Base-by-base conservation (phyloP, 2,113 vertebrate species). In the Pterocles gutturalis region DNA sequence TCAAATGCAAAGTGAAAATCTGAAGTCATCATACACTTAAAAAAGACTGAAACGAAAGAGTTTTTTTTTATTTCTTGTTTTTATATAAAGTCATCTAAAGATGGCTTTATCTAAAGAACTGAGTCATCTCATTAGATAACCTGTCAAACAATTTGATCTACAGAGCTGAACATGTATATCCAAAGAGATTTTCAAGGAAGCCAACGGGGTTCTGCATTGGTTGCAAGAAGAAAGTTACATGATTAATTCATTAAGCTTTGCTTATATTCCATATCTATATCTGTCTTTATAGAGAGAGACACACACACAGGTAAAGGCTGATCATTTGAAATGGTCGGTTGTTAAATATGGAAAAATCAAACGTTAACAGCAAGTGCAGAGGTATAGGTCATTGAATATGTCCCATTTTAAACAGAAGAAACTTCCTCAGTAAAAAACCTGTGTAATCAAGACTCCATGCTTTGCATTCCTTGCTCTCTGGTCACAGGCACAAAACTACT, bases 1-100 rank as follows among this genome's bases (percentile, higher is more conserved):
- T 95, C 93, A 84, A 94, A 95, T 46, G 28, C 33, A 90, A 92
- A 77, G 24, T 70, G 70, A 93, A 87, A 91, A 92, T 20, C 20
- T 83, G 36, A 71, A 81, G n/a, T 78, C 17, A 2, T 66, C 72
- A 16, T 28, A 38, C 17, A 53, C 19, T 94, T 89, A 31, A 58
- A 81, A 29, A 17, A 93, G 53, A 64, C 24, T 64, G 54, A 45
- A 83, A 79, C 78, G 41, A 38, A 22, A 49, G 26, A 80, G 5
- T 15, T 0, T 36, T 62, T 70, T 25, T 60, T 34, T n/a, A 8
- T 58, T 54, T 64, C 18, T 71, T 58, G 13, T 80, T 79, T 81
- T 91, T 87, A 72, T 17, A 4, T 53, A 38, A 60, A 25, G 15
- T 69, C 3, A 62, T 46, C 26, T 82, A 43, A 66, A 87, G 22